Evolutionary conservation across 2,888 invertebrate genomes (phyloP).

Genomic region (Leucophenga maculata): DNA sequence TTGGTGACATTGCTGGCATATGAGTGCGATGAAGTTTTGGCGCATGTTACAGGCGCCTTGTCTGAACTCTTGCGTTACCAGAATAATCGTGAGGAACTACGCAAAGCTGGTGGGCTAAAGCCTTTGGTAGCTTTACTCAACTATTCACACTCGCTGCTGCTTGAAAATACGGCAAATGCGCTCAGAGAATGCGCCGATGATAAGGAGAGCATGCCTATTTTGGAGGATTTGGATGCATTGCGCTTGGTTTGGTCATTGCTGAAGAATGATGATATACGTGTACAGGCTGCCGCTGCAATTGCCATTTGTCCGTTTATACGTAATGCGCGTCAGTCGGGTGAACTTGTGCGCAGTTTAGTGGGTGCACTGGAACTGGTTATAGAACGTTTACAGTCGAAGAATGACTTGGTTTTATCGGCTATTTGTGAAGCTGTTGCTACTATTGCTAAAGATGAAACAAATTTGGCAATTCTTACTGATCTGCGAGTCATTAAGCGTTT

Average conservation of each 20-base stretch:
- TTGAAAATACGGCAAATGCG: slow-evolving; percentile 92
- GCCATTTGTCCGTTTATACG: slow-evolving; percentile 94
- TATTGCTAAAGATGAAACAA: slow-evolving; percentile 92
- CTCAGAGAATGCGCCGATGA: slow-evolving; percentile 86
- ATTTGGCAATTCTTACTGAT: slow-evolving; percentile 94
- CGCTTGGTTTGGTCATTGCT: slow-evolving; percentile 93
- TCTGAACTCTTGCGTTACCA: slow-evolving; percentile 89
- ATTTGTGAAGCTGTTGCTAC: slow-evolving; percentile 93
- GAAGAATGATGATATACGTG: slow-evolving; percentile 85
- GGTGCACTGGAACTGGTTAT: slow-evolving; percentile 94
- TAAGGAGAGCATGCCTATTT: slow-evolving; percentile 82
- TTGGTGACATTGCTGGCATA: slow-evolving; percentile 86
- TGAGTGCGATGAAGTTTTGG: slow-evolving; percentile 85
- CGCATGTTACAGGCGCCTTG: slow-evolving; percentile 91
- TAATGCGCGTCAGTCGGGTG: slow-evolving; percentile 90
- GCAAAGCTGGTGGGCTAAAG: slow-evolving; percentile 82
- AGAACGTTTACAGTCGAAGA: slow-evolving; percentile 85
- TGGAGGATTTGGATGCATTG: slow-evolving; percentile 92
- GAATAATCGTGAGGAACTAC: slow-evolving; percentile 82
- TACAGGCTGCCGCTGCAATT: slow-evolving; percentile 93
- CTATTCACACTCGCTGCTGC: slow-evolving; percentile 85
- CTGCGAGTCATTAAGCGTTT: slow-evolving; percentile 91
- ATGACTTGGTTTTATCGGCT: slow-evolving; percentile 87
- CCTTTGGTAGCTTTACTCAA: slow-evolving; percentile 86
- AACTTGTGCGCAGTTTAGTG: slow-evolving; percentile 94